phyloP scores from a whole-genome alignment of 2,113 vertebrate species.

The Heterocephalus glaber region DNA sequence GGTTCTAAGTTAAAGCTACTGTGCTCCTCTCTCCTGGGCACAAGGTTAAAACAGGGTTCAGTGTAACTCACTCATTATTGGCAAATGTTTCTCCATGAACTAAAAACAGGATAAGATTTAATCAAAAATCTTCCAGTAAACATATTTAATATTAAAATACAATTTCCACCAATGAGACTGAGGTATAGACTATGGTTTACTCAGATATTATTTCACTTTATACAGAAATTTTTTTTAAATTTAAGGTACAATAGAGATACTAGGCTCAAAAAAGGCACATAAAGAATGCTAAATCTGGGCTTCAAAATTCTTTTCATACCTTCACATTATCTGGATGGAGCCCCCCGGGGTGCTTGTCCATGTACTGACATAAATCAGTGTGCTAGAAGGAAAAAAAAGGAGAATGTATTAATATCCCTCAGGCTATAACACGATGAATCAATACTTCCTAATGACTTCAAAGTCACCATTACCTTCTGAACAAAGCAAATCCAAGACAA shows the following conservation, averaged over 20 bases:
- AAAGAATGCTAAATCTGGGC: neutral
- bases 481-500: conserved; percentile 72
- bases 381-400: conserved; percentile 88
- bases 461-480: conserved; percentile 57
- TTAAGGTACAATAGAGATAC: neutral
- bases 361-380: conserved; percentile 99
- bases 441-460: conserved; percentile 74
- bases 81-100: neutral
- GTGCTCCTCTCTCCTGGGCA: neutral
- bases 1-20: neutral
- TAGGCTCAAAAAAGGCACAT: neutral
- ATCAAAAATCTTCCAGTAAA: neutral
- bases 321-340: conserved; percentile 98
- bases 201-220: conserved; percentile 61
- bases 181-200: neutral
- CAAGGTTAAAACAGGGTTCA: neutral
- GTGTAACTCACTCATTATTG: neutral
- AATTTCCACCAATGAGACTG: neutral
- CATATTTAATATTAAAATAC: conserved; percentile 24
- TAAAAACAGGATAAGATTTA: neutral
- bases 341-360: conserved; percentile 98
- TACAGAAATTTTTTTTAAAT: neutral
- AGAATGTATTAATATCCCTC: conserved; percentile 80
- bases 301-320: conserved; percentile 86
- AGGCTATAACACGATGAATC: conserved; percentile 75